Evolutionary conservation across 2,113 vertebrate species (phyloP).

Genomic region (Lethenteron camtschaticum): DNA sequence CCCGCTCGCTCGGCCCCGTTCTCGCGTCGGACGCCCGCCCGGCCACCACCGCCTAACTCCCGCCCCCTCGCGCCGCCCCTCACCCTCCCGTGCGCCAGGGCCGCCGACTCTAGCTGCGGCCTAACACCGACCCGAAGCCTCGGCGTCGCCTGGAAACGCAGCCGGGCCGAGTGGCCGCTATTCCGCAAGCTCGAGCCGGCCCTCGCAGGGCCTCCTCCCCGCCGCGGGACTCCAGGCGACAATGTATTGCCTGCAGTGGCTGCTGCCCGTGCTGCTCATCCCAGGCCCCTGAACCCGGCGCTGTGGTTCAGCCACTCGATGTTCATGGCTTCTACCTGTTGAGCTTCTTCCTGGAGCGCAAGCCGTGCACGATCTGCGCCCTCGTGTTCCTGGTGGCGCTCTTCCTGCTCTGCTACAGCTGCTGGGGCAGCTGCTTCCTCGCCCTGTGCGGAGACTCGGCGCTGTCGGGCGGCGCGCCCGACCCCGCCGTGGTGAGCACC

Average conservation of each 20-base stretch:
- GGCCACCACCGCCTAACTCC: too few species aligned
- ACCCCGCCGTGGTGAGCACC: slow-evolving; percentile 76
- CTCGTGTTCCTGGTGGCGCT: slow-evolving; percentile 92
- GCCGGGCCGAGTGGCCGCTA: slow-evolving; percentile 6
- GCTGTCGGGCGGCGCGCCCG: slow-evolving; percentile 55
- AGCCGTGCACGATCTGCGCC: slow-evolving; percentile 98
- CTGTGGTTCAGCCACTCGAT: slow-evolving; percentile 98
- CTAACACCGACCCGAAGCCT: too few species aligned
- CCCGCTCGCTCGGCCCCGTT: too few species aligned
- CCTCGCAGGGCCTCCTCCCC: slow-evolving; percentile 9
- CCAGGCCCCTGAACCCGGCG: slow-evolving; percentile 88
- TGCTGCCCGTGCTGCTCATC: slow-evolving; percentile 90
- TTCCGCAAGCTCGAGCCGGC: slow-evolving; percentile 6
- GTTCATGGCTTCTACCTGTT: slow-evolving; percentile 99
- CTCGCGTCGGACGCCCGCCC: too few species aligned
- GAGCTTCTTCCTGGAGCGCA: slow-evolving; percentile 94
- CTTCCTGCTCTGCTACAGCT: slow-evolving; percentile 96
- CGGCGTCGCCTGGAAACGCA: accelerated
- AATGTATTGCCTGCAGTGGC: slow-evolving; percentile 99
- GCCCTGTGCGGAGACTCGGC: slow-evolving; percentile 80
- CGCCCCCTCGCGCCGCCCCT: too few species aligned
- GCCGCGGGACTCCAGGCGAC: slow-evolving; percentile 15
- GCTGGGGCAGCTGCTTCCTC: slow-evolving; percentile 98
- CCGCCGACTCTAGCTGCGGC: too few species aligned
- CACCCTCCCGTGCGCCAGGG: too few species aligned